These are phyloP conservation scores for Mustela lutreola DNA, from an alignment of 2,113 vertebrate species.

Conservation along the genomic window DNA sequence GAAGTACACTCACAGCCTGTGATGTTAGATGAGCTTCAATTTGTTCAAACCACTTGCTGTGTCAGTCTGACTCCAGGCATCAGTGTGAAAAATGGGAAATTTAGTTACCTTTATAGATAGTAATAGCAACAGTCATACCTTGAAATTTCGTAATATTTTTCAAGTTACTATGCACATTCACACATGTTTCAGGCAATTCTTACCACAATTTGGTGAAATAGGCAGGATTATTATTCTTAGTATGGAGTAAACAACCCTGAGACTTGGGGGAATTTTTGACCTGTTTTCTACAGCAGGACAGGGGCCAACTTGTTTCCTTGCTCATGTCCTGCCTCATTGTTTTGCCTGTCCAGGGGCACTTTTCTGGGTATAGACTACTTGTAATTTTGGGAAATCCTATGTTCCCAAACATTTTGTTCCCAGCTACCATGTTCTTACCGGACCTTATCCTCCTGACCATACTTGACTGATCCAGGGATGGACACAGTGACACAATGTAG, in stretches of 20 bases:
- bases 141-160: conserved; percentile 69
- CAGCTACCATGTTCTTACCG: background rate
- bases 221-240: conserved; percentile 4
- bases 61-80: conserved; percentile 66
- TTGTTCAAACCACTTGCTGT: conserved; percentile 73
- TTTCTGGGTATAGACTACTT: background rate
- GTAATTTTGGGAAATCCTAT: background rate
- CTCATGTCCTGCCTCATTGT: background rate
- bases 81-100: conserved; percentile 74
- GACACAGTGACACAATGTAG: background rate
- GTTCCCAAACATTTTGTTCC: background rate
- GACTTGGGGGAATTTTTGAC: background rate
- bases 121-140: conserved; percentile 65
- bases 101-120: conserved; percentile 65
- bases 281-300: background rate
- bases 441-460: background rate
- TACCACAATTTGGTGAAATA: background rate
- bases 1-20: conserved; percentile 45
- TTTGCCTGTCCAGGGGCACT: background rate
- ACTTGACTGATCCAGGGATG: background rate
- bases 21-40: conserved; percentile 72
- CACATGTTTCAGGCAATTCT: background rate
- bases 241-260: background rate
- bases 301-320: background rate
- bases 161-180: conserved; percentile 17